These are phyloP conservation scores for Tyto alba DNA, from an alignment of 2,113 vertebrate genomes.

Conservation along the genomic window DNA sequence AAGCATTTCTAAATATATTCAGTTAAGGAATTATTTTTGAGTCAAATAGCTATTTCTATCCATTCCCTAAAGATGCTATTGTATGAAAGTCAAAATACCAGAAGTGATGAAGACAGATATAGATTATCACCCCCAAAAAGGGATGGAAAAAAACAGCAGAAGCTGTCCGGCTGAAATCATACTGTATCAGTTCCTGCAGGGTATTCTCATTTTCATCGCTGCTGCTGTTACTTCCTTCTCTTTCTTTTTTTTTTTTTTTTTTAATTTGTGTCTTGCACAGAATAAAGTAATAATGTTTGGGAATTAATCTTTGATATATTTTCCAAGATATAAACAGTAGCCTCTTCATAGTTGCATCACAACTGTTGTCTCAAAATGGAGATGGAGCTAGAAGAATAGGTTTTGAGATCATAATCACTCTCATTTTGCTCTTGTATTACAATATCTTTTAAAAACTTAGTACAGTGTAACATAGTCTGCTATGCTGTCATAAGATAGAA, in stretches of 20 bases:
- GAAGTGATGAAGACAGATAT: not conserved
- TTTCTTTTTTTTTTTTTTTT: not conserved
- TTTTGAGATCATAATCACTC: not conserved
- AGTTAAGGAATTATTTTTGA: constrained; percentile 21
- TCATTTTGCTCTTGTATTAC: not conserved
- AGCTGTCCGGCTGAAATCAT: not conserved
- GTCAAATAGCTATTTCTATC: constrained; percentile 39
- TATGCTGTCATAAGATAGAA: not conserved
- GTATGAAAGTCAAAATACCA: constrained; percentile 8
- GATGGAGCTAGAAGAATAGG: not conserved
- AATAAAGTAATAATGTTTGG: not conserved
- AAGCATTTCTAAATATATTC: constrained; percentile 11
- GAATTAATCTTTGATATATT: not conserved
- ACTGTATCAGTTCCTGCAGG: not conserved
- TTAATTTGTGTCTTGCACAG: not conserved
- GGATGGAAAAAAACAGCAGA: not conserved
- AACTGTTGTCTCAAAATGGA: not conserved
- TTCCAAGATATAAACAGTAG: not conserved
- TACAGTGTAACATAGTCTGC: not conserved
- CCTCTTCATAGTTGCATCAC: not conserved
- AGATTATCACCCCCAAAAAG: not conserved
- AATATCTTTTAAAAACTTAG: not conserved
- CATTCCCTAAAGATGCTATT: not conserved
- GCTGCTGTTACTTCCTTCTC: not conserved
- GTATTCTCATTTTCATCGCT: not conserved